Evolutionary conservation across 2,113 vertebrate species (phyloP), one percentile per base, ranked within the genome.

Genomic region (Clarias magur): DNA sequence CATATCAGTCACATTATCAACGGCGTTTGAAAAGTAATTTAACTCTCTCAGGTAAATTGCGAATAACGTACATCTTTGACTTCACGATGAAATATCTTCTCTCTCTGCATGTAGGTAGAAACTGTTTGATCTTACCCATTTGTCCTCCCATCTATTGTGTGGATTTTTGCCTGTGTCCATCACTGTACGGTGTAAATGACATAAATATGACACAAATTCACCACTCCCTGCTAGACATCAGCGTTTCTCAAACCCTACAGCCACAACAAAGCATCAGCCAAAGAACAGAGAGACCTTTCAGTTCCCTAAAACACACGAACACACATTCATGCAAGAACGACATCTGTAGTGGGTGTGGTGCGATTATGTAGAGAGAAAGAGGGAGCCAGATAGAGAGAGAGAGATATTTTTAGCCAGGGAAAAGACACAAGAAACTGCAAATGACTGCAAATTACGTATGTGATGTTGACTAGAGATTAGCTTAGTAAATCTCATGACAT

Each of bases 331-430:
- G 68, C 80, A 56, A 12, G 34, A 68, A 48, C 59, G 30, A 54
- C 42, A 60, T 54, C 65, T 68, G 85, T 72, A 86, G 85, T 70
- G 63, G 85, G 76, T 86, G 85, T 86, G 85, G 85, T 86, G 54
- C 1, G 27, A 67, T 70, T 80, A 78, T 67, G 2, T 10, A 80
- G 19, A 30, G 27, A 34, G 6, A 30, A 17, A 53, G 70, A 25
- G 27, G 56, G 27, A 73, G 34, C n/a, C 56, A 62, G 15, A 73
- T 68, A 73, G 11, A 57, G 53, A 38, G 54, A 48, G 15, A 16
- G 13, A 54, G 48, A n/a, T 67, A 83, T 70, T 79, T 85, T 79
- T 34, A 56, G 63, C 13, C 68, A 59, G 54, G 25, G 25, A 13
- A 85, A 16, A 48, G 17, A 42, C 17, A 70, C 10, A 65, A 23